A percentile compares a stretch with the other conserved stretches of the same genome.
phyloP scores from a whole-genome alignment of 2,888 invertebrate genomes.

The Dynastes grantii region DNA sequence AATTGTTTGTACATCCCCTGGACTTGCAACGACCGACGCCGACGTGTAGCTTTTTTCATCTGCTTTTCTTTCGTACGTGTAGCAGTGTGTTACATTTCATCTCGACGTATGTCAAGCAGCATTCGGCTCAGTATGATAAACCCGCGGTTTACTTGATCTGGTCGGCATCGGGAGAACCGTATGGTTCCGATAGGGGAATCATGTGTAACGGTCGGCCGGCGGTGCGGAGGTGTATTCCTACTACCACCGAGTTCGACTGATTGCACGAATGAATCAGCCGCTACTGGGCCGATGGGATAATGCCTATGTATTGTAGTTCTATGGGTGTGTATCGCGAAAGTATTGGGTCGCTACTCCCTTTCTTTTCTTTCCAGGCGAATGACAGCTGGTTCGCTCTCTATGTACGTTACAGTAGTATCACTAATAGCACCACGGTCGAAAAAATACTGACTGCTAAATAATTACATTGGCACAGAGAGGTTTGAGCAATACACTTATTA shows the following conservation, averaged over 20 bases:
- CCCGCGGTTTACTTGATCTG: conserved; percentile 15
- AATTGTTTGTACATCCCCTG: conserved; percentile 10
- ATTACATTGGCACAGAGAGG: neutral
- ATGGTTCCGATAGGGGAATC: neutral
- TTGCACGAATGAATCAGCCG: conserved; percentile 45
- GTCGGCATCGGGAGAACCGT: neutral
- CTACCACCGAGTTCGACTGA: conserved; percentile 17
- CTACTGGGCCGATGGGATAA: conserved; percentile 33
- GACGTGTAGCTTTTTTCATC: conserved; percentile 18
- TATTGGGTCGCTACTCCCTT: neutral
- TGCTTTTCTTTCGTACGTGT: neutral
- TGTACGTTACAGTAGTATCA: neutral
- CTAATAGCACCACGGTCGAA: conserved; percentile 39
- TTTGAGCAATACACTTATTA: no score
- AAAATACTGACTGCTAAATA: neutral
- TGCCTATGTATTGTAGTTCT: conserved; percentile 3
- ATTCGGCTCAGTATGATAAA: conserved; percentile 13
- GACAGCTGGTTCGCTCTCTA: conserved; percentile 38
- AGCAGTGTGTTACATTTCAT: conserved; percentile 10
- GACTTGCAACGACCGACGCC: neutral
- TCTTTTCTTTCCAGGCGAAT: conserved; percentile 30
- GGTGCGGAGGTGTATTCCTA: neutral
- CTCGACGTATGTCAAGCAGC: conserved; percentile 26
- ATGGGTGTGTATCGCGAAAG: conserved; percentile 33
- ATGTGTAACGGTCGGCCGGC: no score